Base-by-base conservation (phyloP, 2,888 invertebrate species). In the Drosophila atripex region DNA sequence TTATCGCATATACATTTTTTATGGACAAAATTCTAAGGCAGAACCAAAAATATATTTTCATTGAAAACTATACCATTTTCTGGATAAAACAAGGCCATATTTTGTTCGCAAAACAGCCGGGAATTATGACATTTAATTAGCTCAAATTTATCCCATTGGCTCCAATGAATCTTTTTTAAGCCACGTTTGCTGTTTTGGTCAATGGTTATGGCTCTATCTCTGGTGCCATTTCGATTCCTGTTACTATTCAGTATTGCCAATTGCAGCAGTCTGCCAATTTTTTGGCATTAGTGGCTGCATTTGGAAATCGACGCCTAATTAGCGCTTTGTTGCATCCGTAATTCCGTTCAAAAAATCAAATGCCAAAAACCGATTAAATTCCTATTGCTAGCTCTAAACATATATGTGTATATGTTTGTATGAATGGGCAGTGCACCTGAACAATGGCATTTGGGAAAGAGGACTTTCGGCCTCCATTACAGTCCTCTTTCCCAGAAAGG, bases 51-150 rank as follows among this genome's bases (percentile, higher is more conserved):
- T 9, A 28, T 9, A 28, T 28, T 28, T 28, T 8, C 28, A 28
- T 28, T 28, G 28, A 9, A 28, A 28, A 28, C 28, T 28, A 28
- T 9, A 9, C 8, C 28, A 7, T 25, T 25, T 25, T 7, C 6
- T 7, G 7, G 25, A 7, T 25, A 25, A 25, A 25, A 7, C 25
- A 25, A 25, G 6, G 25, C n/a, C n/a, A n/a, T n/a, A 39, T 39
- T 14, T 14, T 16, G 8, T 16, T 16, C 1, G 6, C 6, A 9
- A 4, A 39, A 39, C 16, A 9, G 16, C 39, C 11, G 23, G 23
- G 52, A 64, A 46, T 64, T 64, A 65, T 65, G 66, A 65, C 65
- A 64, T 64, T 64, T 64, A 64, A 65, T 64, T 65, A 51, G 63
- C n/a, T 4, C 21, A 46, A 63, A 41, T 57, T 9, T 14, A 30